phyloP scores from a whole-genome alignment of 1,140 invertebrate species.

The Patella vulgata region DNA sequence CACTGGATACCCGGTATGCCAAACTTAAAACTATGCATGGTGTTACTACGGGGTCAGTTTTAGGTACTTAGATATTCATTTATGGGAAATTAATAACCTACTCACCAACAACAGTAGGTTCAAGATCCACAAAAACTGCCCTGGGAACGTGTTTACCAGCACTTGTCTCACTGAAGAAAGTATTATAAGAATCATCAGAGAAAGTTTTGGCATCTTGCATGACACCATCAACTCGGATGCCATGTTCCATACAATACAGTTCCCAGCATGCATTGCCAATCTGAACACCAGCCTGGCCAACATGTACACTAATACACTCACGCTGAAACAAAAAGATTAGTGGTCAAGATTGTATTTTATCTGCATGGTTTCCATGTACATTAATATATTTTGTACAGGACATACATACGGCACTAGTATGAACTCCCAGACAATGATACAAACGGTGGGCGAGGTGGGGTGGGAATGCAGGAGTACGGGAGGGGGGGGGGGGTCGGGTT shows the following conservation, averaged over 20 bases:
- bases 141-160: constrained; percentile 72
- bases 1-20: not conserved
- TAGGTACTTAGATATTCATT: constrained; percentile 31
- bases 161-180: constrained; percentile 82
- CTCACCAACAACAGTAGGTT: constrained; percentile 67
- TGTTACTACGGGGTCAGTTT: no score
- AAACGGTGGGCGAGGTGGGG: no score
- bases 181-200: constrained; percentile 86
- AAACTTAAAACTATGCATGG: not conserved
- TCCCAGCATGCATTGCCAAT: constrained; percentile 82
- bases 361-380: no score
- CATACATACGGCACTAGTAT: no score
- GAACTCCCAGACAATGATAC: no score
- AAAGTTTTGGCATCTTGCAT: constrained; percentile 64
- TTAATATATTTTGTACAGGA: no score
- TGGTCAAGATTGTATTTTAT: no score
- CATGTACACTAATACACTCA: constrained; percentile 85
- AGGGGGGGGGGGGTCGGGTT: no score
- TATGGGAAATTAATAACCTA: no score
- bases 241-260: constrained; percentile 87
- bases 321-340: constrained; percentile 47
- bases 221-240: constrained; percentile 85
- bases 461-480: no score
- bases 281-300: constrained; percentile 88
- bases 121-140: constrained; percentile 67